Conservation (phyloP, 1,140 invertebrate genomes). For the Hylaeus anthracinus region DNA sequence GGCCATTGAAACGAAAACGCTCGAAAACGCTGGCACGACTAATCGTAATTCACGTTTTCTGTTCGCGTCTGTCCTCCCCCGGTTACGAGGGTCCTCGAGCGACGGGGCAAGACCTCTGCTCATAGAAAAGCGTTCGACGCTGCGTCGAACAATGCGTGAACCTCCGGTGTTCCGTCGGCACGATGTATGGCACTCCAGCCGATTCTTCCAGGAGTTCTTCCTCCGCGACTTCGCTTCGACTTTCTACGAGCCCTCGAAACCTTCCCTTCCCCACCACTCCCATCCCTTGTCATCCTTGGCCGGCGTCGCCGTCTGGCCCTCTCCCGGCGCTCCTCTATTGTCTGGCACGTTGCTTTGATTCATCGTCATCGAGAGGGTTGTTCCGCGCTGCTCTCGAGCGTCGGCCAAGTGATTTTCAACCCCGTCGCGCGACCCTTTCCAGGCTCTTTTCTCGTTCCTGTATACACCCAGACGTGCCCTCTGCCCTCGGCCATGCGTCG, state of each 20-base stretch:
- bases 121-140: constrained; percentile 40
- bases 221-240: constrained; percentile 18
- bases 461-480: constrained; percentile 34
- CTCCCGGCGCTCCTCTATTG: constrained; percentile 54
- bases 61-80: constrained; percentile 1
- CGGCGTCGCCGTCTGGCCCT: constrained; percentile 27
- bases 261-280: not conserved
- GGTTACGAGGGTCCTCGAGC: constrained; percentile 28
- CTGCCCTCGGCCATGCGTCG: not conserved
- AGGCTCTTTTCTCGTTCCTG: constrained; percentile 52
- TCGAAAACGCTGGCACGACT: constrained; percentile 41
- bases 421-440: constrained; percentile 50
- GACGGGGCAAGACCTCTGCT: constrained; percentile 12
- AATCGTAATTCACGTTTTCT: constrained; percentile 43
- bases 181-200: constrained; percentile 53
- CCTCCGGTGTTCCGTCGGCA: constrained; percentile 8
- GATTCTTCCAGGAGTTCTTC: constrained; percentile 46
- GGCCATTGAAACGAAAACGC: not conserved
- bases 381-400: constrained; percentile 61
- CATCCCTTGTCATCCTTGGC: constrained; percentile 13
- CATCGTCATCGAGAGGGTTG: constrained; percentile 73
- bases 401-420: constrained; percentile 71
- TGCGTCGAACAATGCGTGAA: constrained; percentile 50
- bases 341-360: constrained; percentile 70
- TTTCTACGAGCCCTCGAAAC: constrained; percentile 48